phyloP scores from a whole-genome alignment of 2,888 invertebrate species.

The Pterobdella sp. region DNA sequence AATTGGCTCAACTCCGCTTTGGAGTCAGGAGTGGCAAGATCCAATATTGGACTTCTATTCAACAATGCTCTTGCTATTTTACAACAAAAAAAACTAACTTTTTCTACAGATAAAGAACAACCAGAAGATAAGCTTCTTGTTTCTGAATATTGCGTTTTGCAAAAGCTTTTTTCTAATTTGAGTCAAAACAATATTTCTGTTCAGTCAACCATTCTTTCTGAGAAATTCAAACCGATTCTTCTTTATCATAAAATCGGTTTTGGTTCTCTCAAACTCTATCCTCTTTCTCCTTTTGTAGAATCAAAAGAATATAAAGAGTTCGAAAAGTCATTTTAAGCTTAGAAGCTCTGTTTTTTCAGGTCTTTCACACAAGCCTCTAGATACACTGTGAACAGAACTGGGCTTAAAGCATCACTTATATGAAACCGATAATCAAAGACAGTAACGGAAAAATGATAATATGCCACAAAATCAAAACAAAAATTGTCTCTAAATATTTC shows the following conservation, averaged over 20 bases:
- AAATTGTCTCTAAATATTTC: no score
- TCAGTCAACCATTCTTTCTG: background rate
- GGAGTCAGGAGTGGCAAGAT: background rate
- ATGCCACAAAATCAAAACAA: no score
- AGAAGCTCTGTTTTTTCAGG: no score
- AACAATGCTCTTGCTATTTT: constrained; percentile 9
- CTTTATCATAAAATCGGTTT: constrained; percentile 26
- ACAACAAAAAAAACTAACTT: background rate
- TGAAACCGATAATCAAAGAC: no score
- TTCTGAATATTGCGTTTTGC: background rate
- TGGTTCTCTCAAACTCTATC: constrained; percentile 21
- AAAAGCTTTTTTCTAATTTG: background rate
- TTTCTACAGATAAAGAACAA: background rate
- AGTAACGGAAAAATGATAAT: no score
- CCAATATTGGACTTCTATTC: constrained; percentile 16
- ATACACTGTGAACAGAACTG: no score
- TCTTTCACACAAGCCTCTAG: no score
- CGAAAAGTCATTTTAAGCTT: background rate
- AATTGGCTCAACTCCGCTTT: constrained; percentile 19
- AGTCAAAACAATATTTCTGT: constrained; percentile 17
- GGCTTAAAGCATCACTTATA: no score
- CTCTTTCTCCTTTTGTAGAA: constrained; percentile 11
- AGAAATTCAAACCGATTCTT: constrained; percentile 5
- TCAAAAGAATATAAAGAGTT: constrained; percentile 23
- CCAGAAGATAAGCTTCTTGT: constrained; percentile 1